Evolutionary conservation across 2,888 invertebrate species (phyloP), one percentile per base, ranked within the genome.

Genomic region (Alviniconcha strummeri): DNA sequence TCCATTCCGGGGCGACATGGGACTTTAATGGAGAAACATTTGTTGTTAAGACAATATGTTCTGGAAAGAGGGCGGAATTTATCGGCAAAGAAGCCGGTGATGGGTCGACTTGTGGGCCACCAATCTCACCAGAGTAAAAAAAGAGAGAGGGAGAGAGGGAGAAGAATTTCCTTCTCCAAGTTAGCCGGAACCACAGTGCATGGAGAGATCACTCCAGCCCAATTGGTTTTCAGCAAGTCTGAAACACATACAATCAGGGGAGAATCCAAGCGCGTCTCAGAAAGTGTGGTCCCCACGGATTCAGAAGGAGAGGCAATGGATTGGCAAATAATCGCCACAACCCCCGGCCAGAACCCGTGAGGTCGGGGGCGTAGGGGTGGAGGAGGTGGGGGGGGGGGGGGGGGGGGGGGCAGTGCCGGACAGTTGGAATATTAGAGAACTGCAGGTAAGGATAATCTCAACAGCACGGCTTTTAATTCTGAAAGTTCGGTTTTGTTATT

Each of bases 41-140:
- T 81, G 81, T 83, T 85, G 85, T 85, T 83, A 85, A 83, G 85
- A 85, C 85, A 85, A 85, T 85, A 85, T 85, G 85, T 83, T 85
- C 82, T 74, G 55, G 75, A 79, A 80, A 75, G 71, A 60, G 72
- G 84, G 36, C 75, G 77, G 72, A 75, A 85, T 80, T 80, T 83
- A 81, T 80, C 67, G 85, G 76, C 60, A 52, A 57, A 69, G 75
- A 19, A 77, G 71, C 84, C 64, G 55, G 80, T 80, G 69, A 56
- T 55, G 17, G 17, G 80, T 80, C 15, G 64, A 8, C 57, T 9
- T 19, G 36, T 19, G n/a, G 19, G 64, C 79, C 17, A 64, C 80
- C 56, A 80, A 80, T 80, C 52, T 80, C 69, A 17, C 80, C 69
- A 0, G 64, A 36, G 19, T 52, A 79, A 80, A 52, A 64, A 64